Evolutionary conservation across 2,113 vertebrate genomes (phyloP), one percentile per base, ranked within the genome.

Genomic region (Phalacrocorax aristotelis): DNA sequence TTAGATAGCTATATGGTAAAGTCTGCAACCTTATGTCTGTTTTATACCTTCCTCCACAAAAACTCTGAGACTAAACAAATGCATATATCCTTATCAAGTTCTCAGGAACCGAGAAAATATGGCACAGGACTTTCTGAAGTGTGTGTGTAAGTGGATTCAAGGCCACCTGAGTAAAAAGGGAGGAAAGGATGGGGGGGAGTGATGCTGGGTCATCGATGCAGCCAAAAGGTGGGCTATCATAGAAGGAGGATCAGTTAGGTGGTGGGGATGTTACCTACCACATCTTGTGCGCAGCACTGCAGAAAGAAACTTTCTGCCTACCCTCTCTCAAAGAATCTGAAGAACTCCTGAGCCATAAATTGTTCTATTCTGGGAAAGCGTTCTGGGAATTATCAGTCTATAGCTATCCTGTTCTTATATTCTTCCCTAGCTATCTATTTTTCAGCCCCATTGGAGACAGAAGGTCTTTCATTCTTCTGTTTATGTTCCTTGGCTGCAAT

Each of bases 391-490:
- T 42, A 90, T 61, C 79, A 77, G 27, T 77, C 58, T 90, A 40
- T 26, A 91, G 66, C 40, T 83, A 58, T 26, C 7, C 23, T 87
- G 34, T 74, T 94, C 84, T 83, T 91, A 66, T 58, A 80, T 90
- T 83, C 82, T 94, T 77, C 22, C 32, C 40, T 42, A 74, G 66
- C 49, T 74, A 49, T 72, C 29, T 84, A 27, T 89, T 88, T 96
- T 90, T 83, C 49, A 86, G 25, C 84, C 54, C 70, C 62, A 58
- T 23, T 94, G 94, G 78, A 94, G 71, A 69, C 62, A 81, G 87
- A 79, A 90, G 55, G 91, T 65, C 68, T 93, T 83, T 93, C 64
- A 70, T 94, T 91, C 82, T 94, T 79, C 78, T 94, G 58, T 95
- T 95, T 96, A 90, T 90, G 58, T 88, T 95, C 61, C 64, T 83